Base-by-base conservation (phyloP, 2,797 vertebrate species). In the Masticophis lateralis region DNA sequence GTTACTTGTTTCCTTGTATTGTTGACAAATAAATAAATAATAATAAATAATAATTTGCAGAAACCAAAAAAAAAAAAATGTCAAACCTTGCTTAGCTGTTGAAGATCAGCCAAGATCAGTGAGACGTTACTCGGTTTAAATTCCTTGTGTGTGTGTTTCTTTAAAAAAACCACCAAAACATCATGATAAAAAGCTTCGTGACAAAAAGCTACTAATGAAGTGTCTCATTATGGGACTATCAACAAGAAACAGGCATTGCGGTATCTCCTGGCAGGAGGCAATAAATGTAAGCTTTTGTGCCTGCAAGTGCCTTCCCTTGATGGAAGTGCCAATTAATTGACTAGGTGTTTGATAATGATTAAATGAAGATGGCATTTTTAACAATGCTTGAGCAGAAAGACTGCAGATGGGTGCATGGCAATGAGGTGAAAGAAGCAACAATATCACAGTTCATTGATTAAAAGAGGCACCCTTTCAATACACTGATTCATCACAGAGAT, bases 281-380 rank as follows among this genome's bases (percentile, higher is more conserved):
- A 74, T 83, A 60, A 91, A 22, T 59, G 18, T 51, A 53, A 79
- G 47, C 9, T 20, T 88, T 53, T 37, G 28, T 91, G 86, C 60
- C 22, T 47, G 14, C 47, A 61, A 88, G n/a, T 11, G 53, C 53
- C 14, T 87, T 25, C 16, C 37, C 53, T 87, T 87, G 61, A 74
- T 93, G 66, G 57, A 63, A 63, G 86, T 63, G 25, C 47, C 57
- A 61, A n/a, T 93, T 93, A 83, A 91, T 91, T 88, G 57, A 9
- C 56, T 93, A 89, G 43, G 25, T 60, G 57, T 91, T 89, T 93
- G 92, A 87, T 59, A 63, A 51, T 61, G 86, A 89, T 89, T 89
- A 86, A 89, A 57, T 63, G 47, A 79, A 86, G 56, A 79, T 53
- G 28, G 51, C 14, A 56, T 89, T 69, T 91, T 91, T 87, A 32